These are phyloP conservation scores for Pseudolaguvia tuberculata DNA, from an alignment of 2,113 vertebrate species.

Conservation along the genomic window DNA sequence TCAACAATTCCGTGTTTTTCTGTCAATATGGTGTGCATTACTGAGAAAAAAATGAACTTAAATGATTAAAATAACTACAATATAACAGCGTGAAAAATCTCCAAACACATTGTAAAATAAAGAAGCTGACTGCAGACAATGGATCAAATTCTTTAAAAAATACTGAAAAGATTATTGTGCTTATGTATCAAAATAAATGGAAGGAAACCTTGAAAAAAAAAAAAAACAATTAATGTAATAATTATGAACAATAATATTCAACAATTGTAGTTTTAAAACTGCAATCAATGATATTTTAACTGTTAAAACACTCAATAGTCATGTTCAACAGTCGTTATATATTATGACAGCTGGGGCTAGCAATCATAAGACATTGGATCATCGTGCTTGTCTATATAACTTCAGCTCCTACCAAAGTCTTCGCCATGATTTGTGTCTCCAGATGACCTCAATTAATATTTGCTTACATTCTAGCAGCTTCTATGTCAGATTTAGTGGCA, in stretches of 20 bases:
- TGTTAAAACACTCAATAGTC: conserved; percentile 47
- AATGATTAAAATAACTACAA: too few species aligned
- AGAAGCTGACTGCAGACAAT: conserved; percentile 43
- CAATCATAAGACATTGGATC: conserved; percentile 51
- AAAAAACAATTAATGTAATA: background rate
- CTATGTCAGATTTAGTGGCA: conserved; percentile 65
- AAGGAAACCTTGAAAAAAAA: background rate
- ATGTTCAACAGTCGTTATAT: conserved; percentile 31
- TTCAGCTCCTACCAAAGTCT: conserved; percentile 48
- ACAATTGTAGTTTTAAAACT: conserved; percentile 18
- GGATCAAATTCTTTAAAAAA: conserved; percentile 42
- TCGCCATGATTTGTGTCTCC: conserved; percentile 57
- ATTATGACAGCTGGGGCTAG: conserved; percentile 42
- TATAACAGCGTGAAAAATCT: too few species aligned
- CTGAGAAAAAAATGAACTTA: too few species aligned
- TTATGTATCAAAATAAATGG: background rate
- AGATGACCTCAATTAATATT: conserved; percentile 72
- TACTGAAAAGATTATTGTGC: background rate
- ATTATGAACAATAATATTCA: conserved; percentile 1
- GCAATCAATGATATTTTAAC: conserved; percentile 20
- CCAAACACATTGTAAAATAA: too few species aligned
- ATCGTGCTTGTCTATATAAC: conserved; percentile 48
- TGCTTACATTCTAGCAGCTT: conserved; percentile 64
- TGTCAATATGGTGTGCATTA: too few species aligned
- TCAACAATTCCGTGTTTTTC: too few species aligned